Base-by-base conservation (phyloP, 2,888 invertebrate genomes). In the Pristionchus arcanus region DNA sequence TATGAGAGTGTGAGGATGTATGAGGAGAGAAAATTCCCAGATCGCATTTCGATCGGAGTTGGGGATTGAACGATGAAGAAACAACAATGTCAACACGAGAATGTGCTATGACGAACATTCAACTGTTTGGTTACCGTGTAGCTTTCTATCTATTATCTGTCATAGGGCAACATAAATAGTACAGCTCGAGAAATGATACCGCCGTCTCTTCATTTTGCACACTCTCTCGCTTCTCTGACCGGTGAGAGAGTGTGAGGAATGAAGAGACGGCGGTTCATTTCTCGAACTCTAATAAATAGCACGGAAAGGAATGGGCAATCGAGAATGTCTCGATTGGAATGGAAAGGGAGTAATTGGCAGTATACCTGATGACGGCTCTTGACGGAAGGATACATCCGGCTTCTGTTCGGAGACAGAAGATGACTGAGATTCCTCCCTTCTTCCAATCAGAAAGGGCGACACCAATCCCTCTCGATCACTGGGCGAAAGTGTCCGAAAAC, bases 31-130 rank as follows among this genome's bases (percentile, higher is more conserved):
- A 53, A 53, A 2, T 81, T 81, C 81, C 49, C 81, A 81, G 81
- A 81, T 81, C 81, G n/a, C 81, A 49, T 81, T 81, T 81, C 81
- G n/a, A 81, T n/a, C 34, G 81, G n/a, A 42, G 49, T 77, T 25
- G 37, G 34, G 31, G 74, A 77, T 31, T 21, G n/a, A 81, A 25
- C 74, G 81, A 81, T 25, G 53, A 49, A 81, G 81, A 81, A 81
- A 49, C 81, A 81, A 81, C 49, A 81, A 31, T 28, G 81, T 81
- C 42, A 81, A 81, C 49, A 81, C 25, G 28, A 71, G 71, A 68
- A 68, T 28, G 68, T 28, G 31, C 13, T 31, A 68, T 68, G 68
- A 68, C 68, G 68, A 68, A 63, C 63, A 63, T 63, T n/a, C 63
- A 63, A 25, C 63, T n/a, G 63, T 63, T 63, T 63, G 63, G 63